Evolutionary conservation across 2,113 vertebrate genomes (phyloP), one percentile per base, ranked within the genome.

Genomic region (Dissostichus mawsoni): DNA sequence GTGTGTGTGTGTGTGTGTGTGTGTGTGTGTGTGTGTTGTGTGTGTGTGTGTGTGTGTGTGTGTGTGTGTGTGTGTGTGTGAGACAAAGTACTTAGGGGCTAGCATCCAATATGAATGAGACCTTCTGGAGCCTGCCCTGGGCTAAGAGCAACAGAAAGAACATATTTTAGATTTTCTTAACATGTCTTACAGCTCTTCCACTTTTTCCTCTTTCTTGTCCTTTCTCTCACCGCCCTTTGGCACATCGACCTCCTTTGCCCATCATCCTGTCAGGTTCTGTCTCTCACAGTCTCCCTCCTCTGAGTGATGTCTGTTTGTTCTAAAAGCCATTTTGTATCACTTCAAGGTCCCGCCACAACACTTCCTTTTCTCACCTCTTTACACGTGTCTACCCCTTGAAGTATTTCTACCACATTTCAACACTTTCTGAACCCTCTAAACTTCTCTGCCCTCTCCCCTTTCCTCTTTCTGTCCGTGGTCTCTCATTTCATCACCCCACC

Each of bases 51-150:
- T 36, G 36, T 36, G 36, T 36, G 36, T 36, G 4, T 36, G 33
- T 36, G 36, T 36, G 36, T 36, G 36, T 36, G 36, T 36, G 36
- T 36, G 36, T 36, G 36, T 36, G 36, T 36, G 36, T 36, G 4
- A 6, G 51, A 78, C 9, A 41, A 52, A 68, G 33, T 33, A 68
- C 82, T 75, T 52, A 78, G 53, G 70, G 84, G 80, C 78, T 53
- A 3, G 23, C 64, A 89, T 92, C 47, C 58, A 92, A 76, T 83
- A 94, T 94, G 83, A 65, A 94, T 89, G 79, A 88, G 48, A 29
- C 86, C 64, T 87, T 90, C 89, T 92, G 88, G 78, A 80, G 73
- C 0, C 69, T 77, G 88, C 88, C 84, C 61, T 7, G 52, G 82
- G 85, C 76, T 3, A 44, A 67, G 55, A 83, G 76, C 3, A 20